Percentiles rank a stretch among this genome's conserved stretches.
phyloP scores from a whole-genome alignment of 1,140 invertebrate genomes.

The Drosophila neocordata region DNA sequence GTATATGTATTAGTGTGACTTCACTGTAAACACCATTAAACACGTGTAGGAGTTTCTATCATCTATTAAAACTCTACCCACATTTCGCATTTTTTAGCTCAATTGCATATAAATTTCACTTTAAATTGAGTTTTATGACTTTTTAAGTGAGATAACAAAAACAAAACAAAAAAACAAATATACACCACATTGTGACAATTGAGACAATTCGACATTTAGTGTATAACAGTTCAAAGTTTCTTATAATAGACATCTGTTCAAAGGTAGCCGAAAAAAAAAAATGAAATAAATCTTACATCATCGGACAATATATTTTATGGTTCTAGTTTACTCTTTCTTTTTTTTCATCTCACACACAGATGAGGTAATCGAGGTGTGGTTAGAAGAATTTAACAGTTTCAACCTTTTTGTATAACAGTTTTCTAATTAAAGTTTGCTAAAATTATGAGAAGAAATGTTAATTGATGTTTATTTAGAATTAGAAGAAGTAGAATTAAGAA shows the following conservation, averaged over 20 bases:
- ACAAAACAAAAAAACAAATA: conserved; percentile 14
- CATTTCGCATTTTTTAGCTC: background rate
- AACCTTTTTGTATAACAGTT: background rate
- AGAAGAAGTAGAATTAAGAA: too few relatives aligned
- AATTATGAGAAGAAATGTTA: too few relatives aligned
- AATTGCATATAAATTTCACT: conserved; percentile 62
- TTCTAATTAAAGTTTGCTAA: background rate
- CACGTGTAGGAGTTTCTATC: conserved; percentile 45
- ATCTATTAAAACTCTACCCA: conserved; percentile 17
- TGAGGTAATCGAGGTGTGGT: background rate
- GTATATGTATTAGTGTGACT: background rate
- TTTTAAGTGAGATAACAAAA: conserved; percentile 60
- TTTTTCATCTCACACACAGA: background rate
- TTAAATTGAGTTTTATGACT: conserved; percentile 64
- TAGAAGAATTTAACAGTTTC: background rate
- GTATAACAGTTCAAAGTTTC: conserved; percentile 5
- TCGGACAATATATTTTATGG: background rate
- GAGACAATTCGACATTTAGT: conserved; percentile 9
- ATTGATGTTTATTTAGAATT: too few relatives aligned
- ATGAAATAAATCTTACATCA: background rate
- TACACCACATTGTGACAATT: conserved; percentile 27
- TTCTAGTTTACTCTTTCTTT: background rate
- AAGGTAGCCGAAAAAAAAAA: background rate
- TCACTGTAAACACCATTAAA: conserved; percentile 16
- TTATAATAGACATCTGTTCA: background rate